A percentile compares a stretch with the other conserved stretches of the same genome.
phyloP scores from a whole-genome alignment of 92 coral and sea anemone species.

The Phenganax subtilis region DNA sequence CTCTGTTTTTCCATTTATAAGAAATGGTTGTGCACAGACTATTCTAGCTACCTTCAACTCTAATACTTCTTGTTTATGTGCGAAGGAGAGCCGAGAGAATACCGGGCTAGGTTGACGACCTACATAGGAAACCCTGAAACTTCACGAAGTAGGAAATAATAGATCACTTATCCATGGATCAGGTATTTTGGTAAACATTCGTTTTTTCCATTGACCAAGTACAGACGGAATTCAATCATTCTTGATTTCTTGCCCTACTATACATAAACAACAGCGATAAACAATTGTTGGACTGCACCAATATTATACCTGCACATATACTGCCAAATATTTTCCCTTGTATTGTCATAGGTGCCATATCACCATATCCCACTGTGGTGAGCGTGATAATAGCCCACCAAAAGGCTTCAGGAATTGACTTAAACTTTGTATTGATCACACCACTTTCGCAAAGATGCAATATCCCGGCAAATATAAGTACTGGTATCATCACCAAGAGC shows the following conservation, averaged over 20 bases:
- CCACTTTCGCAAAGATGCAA: conserved; percentile 69
- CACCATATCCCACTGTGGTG: conserved; percentile 96
- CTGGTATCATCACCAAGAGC: conserved; percentile 73
- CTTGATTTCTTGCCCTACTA: background rate
- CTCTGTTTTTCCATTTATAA: too few species aligned
- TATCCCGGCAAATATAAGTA: conserved; percentile 78
- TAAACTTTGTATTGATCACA: conserved; percentile 34
- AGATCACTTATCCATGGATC: too few species aligned
- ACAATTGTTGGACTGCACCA: background rate
- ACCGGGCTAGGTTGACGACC: too few species aligned
- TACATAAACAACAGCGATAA: background rate
- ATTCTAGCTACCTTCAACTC: too few species aligned
- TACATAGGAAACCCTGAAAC: too few species aligned
- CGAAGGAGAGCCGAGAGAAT: too few species aligned
- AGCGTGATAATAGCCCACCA: conserved; percentile 99
- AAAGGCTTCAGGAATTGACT: conserved; percentile 80
- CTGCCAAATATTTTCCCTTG: conserved; percentile 75
- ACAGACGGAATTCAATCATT: background rate
- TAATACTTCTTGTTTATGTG: too few species aligned
- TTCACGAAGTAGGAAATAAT: too few species aligned
- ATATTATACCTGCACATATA: conserved; percentile 74
- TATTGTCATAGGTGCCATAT: conserved; percentile 60
- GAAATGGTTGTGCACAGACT: too few species aligned
- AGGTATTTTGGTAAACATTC: too few species aligned
- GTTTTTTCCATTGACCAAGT: too few species aligned